Evolutionary conservation across 2,888 invertebrate species (phyloP).

Genomic region (Protonemura montana): DNA sequence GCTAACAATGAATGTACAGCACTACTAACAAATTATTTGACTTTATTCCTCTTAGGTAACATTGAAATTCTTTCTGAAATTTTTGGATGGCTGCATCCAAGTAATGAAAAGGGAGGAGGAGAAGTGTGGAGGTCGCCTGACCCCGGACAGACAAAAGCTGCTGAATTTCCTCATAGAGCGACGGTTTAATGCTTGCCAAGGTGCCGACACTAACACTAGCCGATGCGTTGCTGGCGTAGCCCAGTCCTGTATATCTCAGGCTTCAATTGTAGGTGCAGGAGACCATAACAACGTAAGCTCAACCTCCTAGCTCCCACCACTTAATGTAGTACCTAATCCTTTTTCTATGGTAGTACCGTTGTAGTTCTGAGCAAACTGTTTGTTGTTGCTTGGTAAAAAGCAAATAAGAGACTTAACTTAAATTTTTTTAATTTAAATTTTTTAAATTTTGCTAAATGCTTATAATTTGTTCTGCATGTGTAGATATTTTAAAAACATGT

Average conservation of each 20-base stretch:
- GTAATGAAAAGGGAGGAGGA: slow-evolving; percentile 58
- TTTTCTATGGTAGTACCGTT: too few relatives aligned
- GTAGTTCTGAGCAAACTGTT: too few relatives aligned
- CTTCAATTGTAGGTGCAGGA: neutral
- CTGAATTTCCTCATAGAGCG: slow-evolving; percentile 70
- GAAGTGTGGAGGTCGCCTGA: slow-evolving; percentile 58
- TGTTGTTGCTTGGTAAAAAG: too few relatives aligned
- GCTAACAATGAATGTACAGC: too few relatives aligned
- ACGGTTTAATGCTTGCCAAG: slow-evolving; percentile 58
- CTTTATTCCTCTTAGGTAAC: slow-evolving; percentile 8
- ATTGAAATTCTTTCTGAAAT: slow-evolving; percentile 58
- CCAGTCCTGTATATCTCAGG: neutral
- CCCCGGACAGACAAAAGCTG: slow-evolving; percentile 69
- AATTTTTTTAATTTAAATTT: too few relatives aligned
- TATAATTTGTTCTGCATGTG: too few relatives aligned
- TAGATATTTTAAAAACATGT: too few relatives aligned
- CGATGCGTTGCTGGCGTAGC: neutral
- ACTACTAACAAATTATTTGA: neutral
- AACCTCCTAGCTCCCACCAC: neutral
- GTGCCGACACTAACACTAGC: neutral
- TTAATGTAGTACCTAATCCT: too few relatives aligned
- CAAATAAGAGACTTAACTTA: too few relatives aligned
- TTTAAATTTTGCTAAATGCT: too few relatives aligned
- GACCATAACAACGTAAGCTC: neutral
- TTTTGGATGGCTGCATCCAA: slow-evolving; percentile 74